phyloP scores from a whole-genome alignment of 2,888 invertebrate genomes.

The Hymenopus coronatus region DNA sequence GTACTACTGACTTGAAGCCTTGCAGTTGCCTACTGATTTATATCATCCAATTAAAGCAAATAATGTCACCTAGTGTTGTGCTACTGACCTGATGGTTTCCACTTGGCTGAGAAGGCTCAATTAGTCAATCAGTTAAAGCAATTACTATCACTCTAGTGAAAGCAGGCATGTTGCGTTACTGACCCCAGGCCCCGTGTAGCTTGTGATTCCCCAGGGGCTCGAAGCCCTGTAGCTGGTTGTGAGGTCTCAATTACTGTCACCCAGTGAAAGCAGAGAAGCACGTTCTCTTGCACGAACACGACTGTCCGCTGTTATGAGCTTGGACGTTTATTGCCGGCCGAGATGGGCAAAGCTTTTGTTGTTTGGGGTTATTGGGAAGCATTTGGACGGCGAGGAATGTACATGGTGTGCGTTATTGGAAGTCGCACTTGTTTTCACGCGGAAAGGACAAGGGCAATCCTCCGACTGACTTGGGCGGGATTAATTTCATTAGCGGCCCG shows the following conservation, averaged over 20 bases:
- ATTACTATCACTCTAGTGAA: too few relatives aligned
- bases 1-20: too few relatives aligned
- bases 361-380: neutral
- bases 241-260: neutral
- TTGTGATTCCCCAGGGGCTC: too few relatives aligned
- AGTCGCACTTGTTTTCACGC: slow-evolving; percentile 4
- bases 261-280: neutral
- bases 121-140: too few relatives aligned
- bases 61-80: too few relatives aligned
- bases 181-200: too few relatives aligned
- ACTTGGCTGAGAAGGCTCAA: too few relatives aligned
- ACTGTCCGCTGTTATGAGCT: neutral
- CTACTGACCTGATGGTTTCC: too few relatives aligned
- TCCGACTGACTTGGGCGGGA: neutral
- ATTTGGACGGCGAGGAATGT: neutral
- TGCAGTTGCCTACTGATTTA: too few relatives aligned
- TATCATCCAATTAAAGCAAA: too few relatives aligned
- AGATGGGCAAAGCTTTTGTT: neutral
- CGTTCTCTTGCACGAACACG: neutral
- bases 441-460: neutral
- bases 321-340: neutral
- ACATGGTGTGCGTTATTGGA: slow-evolving; percentile 6
- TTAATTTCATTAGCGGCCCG: neutral
- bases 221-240: too few relatives aligned
- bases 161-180: too few relatives aligned